Evolutionary conservation across 1,140 invertebrate species (phyloP), one percentile per base, ranked within the genome.

Genomic region (Pygmarrhopalites habei): DNA sequence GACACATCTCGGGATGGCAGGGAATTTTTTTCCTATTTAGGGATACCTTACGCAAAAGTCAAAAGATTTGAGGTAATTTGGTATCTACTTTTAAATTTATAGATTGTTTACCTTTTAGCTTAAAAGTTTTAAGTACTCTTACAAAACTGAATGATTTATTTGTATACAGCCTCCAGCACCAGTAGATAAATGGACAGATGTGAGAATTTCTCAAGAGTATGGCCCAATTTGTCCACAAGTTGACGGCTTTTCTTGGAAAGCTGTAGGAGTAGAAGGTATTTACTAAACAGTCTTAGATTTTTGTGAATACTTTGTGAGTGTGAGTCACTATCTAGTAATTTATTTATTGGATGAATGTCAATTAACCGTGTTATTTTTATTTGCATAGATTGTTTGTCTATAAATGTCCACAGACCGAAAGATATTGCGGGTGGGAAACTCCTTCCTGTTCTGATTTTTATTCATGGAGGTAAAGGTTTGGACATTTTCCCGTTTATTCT

Each of bases 381-480:
- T n/a, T n/a, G n/a, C n/a, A n/a, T n/a, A n/a, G 51, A 55, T 32
- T 55, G 51, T 19, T 26, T 55, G 5, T 55, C 5, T 23, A 55
- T 55, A 12, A 55, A 55, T 29, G 26, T 55, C 15, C 29, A 28
- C 29, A 28, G 29, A 28, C 51, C 51, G 14, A 28, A 28, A 21
- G 51, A 29, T 10, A 14, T 28, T 4, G 29, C 17, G 25, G 25
- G 23, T 4, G 23, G 29, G 25, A 7, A 28, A 5, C 29, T 55
- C 7, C 23, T 49, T 12, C 51, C 51, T 10, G 51, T 55, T 4
- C 5, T 55, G 51, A 26, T 55, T 21, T 55, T 28, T 29, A 7
- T 55, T 7, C 51, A 55, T 32, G 51, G 51, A 10, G 51, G n/a
- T n/a, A n/a, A n/a, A n/a, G n/a, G n/a, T n/a, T n/a, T n/a, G n/a